These are phyloP conservation scores for Megalops atlanticus DNA, from an alignment of 2,113 vertebrate genomes.

Conservation along the genomic window DNA sequence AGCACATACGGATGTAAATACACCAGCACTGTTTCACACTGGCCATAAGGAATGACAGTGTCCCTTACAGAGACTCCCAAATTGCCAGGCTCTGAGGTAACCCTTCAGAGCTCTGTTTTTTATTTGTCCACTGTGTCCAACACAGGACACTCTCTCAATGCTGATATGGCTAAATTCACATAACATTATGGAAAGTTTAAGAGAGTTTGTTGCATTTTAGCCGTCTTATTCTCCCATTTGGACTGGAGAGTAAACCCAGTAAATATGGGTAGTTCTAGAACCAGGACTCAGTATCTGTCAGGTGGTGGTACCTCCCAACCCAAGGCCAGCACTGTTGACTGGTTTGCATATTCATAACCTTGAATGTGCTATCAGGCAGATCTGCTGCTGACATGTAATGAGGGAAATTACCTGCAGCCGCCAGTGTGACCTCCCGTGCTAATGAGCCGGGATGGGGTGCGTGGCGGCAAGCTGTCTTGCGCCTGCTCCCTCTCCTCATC, in stretches of 20 bases:
- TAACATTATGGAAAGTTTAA: too few species aligned
- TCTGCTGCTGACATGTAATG: conserved; percentile 18
- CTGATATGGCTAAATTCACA: too few species aligned
- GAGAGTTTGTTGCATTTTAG: too few species aligned
- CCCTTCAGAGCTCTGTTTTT: too few species aligned
- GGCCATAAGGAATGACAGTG: neutral
- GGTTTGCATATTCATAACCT: neutral
- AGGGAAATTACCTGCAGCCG: conserved; percentile 28
- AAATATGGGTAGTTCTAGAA: too few species aligned
- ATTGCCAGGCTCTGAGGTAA: too few species aligned
- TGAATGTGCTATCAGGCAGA: neutral
- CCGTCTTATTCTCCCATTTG: too few species aligned
- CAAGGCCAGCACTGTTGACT: neutral
- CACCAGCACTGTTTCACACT: neutral
- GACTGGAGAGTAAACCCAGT: too few species aligned
- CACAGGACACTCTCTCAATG: too few species aligned
- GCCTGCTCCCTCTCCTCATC: conserved; percentile 22
- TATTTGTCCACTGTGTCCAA: too few species aligned
- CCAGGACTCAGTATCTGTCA: too few species aligned
- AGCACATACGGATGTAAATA: neutral
- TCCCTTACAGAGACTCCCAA: too few species aligned
- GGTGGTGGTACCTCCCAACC: neutral
- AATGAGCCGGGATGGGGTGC: conserved; percentile 20
- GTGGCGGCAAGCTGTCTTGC: neutral
- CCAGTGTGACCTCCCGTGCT: conserved; percentile 4